These are phyloP conservation scores for Tiliacea citrago DNA, from an alignment of 2,888 invertebrate genomes.

Conservation along the genomic window DNA sequence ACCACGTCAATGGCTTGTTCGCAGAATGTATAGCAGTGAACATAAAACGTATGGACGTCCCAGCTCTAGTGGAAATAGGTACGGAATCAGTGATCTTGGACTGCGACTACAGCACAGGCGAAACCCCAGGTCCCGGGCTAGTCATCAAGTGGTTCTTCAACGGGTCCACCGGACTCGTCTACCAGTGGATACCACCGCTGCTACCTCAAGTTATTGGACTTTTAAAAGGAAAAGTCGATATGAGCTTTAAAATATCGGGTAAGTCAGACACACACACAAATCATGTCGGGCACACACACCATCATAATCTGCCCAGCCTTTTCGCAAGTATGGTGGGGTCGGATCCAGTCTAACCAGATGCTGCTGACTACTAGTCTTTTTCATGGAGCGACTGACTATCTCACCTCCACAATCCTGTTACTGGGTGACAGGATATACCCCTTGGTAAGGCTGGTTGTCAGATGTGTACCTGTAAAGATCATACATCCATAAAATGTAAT, in stretches of 20 bases:
- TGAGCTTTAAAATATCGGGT: conserved; percentile 86
- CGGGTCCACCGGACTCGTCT: conserved; percentile 84
- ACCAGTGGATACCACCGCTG: conserved; percentile 88
- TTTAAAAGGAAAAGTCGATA: conserved; percentile 86
- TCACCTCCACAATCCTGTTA: neutral
- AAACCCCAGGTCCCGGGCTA: conserved; percentile 77
- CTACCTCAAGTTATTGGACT: conserved; percentile 87
- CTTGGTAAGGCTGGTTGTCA: neutral
- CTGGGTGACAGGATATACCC: neutral
- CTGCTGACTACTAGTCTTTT: neutral
- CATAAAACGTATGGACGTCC: conserved; percentile 84
- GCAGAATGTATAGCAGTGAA: conserved; percentile 88
- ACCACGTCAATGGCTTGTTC: conserved; percentile 41
- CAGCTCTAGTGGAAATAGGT: conserved; percentile 82
- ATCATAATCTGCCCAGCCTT: neutral
- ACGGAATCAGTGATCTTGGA: conserved; percentile 81
- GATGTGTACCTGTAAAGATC: neutral
- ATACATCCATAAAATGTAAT: neutral
- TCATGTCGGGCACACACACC: neutral
- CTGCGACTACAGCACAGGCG: conserved; percentile 78
- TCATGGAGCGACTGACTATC: neutral
- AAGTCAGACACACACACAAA: conserved; percentile 51
- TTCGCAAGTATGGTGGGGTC: neutral
- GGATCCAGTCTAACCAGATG: neutral
- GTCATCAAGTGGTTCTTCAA: conserved; percentile 90